A percentile compares a stretch with the other conserved stretches of the same genome.
phyloP scores from a whole-genome alignment of 2,113 vertebrate species.

The Hippolais icterina region DNA sequence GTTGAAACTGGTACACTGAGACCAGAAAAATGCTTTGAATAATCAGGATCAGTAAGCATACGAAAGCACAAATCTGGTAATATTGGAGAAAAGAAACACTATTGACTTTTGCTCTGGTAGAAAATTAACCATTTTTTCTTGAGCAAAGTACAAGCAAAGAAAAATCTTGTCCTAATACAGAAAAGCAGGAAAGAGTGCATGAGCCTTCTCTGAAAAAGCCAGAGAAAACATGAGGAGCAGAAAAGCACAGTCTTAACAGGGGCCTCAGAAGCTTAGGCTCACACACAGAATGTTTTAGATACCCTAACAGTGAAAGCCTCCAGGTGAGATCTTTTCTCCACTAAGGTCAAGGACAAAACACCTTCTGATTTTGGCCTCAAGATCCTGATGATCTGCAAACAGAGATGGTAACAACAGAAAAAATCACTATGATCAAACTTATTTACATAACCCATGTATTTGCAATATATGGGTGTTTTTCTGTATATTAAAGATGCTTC shows the following conservation, averaged over 20 bases:
- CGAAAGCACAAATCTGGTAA: not conserved
- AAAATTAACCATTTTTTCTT: slow-evolving; percentile 4
- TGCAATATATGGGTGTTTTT: not conserved
- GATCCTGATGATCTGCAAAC: not conserved
- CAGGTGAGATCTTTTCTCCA: not conserved
- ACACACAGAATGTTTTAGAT: not conserved
- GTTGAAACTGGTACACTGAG: slow-evolving; percentile 7
- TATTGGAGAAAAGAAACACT: not conserved
- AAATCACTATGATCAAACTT: not conserved
- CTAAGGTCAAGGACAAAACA: not conserved
- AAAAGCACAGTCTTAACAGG: not conserved
- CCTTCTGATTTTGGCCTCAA: not conserved
- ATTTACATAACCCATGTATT: not conserved
- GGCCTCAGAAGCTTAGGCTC: not conserved
- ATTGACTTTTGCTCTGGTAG: not conserved
- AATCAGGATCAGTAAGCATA: slow-evolving; percentile 1
- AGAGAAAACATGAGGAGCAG: not conserved
- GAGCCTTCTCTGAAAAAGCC: not conserved
- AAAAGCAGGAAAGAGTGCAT: not conserved
- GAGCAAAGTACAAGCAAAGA: not conserved
- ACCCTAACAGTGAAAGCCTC: not conserved
- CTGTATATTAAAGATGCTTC: not conserved
- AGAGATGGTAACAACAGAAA: not conserved
- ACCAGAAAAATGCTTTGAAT: not conserved
- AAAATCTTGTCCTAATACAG: not conserved